Base-by-base conservation (phyloP, 2,888 invertebrate species). In the Meliscaeva auricollis region DNA sequence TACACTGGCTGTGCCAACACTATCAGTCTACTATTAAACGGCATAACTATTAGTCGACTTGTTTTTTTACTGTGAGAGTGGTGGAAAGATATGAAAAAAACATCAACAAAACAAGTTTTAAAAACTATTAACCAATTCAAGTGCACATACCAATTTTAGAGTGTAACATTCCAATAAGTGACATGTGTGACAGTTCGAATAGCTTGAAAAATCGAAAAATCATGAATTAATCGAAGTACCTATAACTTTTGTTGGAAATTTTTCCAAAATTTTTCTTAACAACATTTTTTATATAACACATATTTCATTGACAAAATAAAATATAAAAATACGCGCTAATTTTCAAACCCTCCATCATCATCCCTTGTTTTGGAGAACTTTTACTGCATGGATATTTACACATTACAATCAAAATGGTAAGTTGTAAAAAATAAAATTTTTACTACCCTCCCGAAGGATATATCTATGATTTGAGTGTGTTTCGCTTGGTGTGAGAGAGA, bases 341-440 rank as follows among this genome's bases (percentile, higher is more conserved):
- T 72, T 76, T 69, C 32, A 74, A 75, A 58, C 48, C 54, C 54
- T 54, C 48, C 54, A 41, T 54, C 30, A 69, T 68, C 75, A 76
- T 69, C 82, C 82, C 75, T 75, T 38, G 11, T 38, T 9, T 11
- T 26, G 9, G 35, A 66, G 41, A 35, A 62, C 62, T 62, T 73
- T 70, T 50, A 56, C 76, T 78, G 82, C 78, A 87, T 82, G 87
- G 87, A 82, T 87, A 80, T 87, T 87, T 87, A 87, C 87, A 87
- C 81, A 74, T 87, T 87, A 87, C 87, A 87, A 87, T 87, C 87
- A 78, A 87, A 87, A 87, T 87, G 87, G 82, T 87, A 82, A 96
- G 85, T 85, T 85, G 85, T 85, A 85, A 85, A 80, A 85, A 85
- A 81, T 69, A 78, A 66, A 85, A 70, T 76, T 77, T 38, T 52